Percentiles rank a stretch among this genome's conserved stretches.
Evolutionary conservation across 2,888 invertebrate species (phyloP).

Genomic region (Parnassius smintheus): DNA sequence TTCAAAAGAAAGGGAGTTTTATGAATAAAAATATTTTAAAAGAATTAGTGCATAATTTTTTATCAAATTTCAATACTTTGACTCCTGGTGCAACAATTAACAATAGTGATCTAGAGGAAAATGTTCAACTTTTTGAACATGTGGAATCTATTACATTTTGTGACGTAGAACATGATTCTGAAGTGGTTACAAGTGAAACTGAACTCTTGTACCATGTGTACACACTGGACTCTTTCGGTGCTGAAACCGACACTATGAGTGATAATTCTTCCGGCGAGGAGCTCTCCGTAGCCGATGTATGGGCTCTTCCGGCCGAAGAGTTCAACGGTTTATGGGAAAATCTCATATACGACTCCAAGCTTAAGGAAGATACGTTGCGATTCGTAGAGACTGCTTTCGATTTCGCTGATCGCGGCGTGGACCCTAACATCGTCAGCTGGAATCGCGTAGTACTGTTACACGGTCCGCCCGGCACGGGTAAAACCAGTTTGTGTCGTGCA

Average conservation of each 20-base stretch:
- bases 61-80: constrained; percentile 51
- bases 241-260: constrained; percentile 64
- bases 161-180: constrained; percentile 55
- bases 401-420: constrained; percentile 90
- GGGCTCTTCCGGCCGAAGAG: constrained; percentile 89
- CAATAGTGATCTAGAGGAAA: constrained; percentile 49
- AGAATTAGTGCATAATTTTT: constrained; percentile 51
- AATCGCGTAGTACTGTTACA: constrained; percentile 94
- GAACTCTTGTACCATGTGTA: constrained; percentile 58
- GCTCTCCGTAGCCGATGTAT: constrained; percentile 85
- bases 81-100: constrained; percentile 53
- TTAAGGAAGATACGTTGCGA: constrained; percentile 80
- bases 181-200: constrained; percentile 44
- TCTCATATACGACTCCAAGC: constrained; percentile 78
- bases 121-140: constrained; percentile 51
- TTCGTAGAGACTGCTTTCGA: constrained; percentile 92
- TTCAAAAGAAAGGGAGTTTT: constrained; percentile 58
- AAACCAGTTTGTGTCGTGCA: constrained; percentile 97
- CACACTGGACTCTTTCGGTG: constrained; percentile 54
- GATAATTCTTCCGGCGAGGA: constrained; percentile 74
- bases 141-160: constrained; percentile 60
- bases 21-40: constrained; percentile 51
- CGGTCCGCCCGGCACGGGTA: constrained; percentile 97
- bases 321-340: constrained; percentile 95
- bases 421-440: constrained; percentile 91